Conservation (phyloP, 1,140 invertebrate genomes). For the Eumaeus atala region DNA sequence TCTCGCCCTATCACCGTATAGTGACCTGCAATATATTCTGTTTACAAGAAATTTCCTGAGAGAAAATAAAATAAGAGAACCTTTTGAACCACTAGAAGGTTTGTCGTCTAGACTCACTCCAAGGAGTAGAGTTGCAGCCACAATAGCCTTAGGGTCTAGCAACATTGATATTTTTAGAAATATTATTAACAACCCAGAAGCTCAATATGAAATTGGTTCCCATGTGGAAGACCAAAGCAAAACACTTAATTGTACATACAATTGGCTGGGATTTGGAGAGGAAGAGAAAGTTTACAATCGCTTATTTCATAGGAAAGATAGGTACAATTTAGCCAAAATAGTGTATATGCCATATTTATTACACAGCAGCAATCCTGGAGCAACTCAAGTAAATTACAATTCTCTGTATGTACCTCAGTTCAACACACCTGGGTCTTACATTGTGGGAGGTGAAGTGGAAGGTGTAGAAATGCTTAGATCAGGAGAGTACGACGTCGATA, state of each 20-base stretch:
- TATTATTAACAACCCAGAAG: conserved; percentile 92
- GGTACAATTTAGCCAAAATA: conserved; percentile 93
- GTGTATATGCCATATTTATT: conserved; percentile 89
- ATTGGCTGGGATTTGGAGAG: conserved; percentile 91
- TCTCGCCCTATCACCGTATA: conserved; percentile 90
- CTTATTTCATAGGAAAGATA: conserved; percentile 92
- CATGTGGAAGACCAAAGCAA: conserved; percentile 96
- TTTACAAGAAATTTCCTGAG: conserved; percentile 93
- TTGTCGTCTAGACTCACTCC: conserved; percentile 83
- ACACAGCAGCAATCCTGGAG: conserved; percentile 87
- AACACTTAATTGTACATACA: conserved; percentile 93
- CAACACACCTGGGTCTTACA: conserved; percentile 77
- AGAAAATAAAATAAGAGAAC: conserved; percentile 91
- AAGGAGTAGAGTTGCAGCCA: conserved; percentile 90
- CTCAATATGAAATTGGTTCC: conserved; percentile 94
- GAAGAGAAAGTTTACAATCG: conserved; percentile 86
- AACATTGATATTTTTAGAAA: conserved; percentile 94
- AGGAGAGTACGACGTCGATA: conserved; percentile 89
- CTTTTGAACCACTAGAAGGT: conserved; percentile 81
- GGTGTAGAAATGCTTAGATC: conserved; percentile 84
- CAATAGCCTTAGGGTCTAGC: conserved; percentile 90
- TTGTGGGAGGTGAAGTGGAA: conserved; percentile 92
- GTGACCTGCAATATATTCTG: conserved; percentile 83
- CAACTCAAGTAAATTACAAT: conserved; percentile 82
- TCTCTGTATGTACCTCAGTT: conserved; percentile 86